Percentiles rank a stretch among this genome's conserved stretches.
phyloP scores from a whole-genome alignment of 2,797 vertebrate genomes.

The Gallirallus australis region DNA sequence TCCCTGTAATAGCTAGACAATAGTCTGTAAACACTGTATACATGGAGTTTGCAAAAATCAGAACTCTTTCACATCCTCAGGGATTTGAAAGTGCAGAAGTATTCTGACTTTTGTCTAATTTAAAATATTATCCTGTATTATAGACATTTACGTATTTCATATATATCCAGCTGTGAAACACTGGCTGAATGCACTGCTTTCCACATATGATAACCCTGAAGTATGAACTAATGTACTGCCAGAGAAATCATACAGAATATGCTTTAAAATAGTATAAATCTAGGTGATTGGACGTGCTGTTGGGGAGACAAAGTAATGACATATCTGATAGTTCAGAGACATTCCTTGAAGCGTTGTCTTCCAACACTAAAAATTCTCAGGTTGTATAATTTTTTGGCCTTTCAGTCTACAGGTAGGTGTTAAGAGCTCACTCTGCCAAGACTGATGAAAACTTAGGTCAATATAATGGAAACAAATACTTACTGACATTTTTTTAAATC shows the following conservation, averaged over 20 bases:
- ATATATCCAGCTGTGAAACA: not conserved
- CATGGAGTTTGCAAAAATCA: not conserved
- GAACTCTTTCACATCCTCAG: not conserved
- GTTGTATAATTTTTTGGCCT: not conserved
- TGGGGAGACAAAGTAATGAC: not conserved
- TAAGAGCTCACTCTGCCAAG: not conserved
- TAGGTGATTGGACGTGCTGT: not conserved
- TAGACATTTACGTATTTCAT: not conserved
- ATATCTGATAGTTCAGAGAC: not conserved
- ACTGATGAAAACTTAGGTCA: not conserved
- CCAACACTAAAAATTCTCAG: not conserved
- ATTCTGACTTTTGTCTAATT: not conserved
- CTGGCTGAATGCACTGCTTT: not conserved
- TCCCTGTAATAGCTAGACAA: not conserved
- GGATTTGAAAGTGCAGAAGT: fast-evolving
- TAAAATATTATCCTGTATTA: not conserved
- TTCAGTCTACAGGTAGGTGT: fast-evolving
- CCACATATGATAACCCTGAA: not conserved
- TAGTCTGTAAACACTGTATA: not conserved
- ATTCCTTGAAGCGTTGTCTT: not conserved
- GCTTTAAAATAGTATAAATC: not conserved
- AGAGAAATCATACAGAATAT: not conserved
- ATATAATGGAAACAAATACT: not conserved
- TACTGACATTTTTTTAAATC: not conserved
- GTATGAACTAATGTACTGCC: not conserved